Base-by-base conservation (phyloP, 1,140 invertebrate species). In the Euschistus heros region DNA sequence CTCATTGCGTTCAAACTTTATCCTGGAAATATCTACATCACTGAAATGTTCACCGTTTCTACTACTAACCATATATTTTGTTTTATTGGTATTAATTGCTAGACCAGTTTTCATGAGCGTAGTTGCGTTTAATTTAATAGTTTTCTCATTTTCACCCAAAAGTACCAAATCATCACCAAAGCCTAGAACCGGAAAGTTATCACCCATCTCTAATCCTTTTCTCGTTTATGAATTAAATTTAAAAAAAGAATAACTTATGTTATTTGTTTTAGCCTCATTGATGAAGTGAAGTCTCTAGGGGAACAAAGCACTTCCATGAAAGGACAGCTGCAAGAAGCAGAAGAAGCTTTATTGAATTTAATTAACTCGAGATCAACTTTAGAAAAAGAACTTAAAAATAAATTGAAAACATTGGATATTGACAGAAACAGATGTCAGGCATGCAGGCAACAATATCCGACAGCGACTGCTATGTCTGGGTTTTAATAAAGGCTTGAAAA, bases 301-400 rank as follows among this genome's bases (percentile, higher is more conserved):
- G 84, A 87, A 68, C 82, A 81, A 26, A 80, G 84, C 0, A 81
- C 84, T 0, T 79, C 81, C 10, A 73, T 89, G 65, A 73, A 77
- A 8, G 76, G 77, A 22, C 82, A 85, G 70, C 69, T 87, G 52
- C 76, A 80, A 26, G 75, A 81, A 26, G 80, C 85, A 0, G 83
- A 87, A 68, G 71, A 78, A 1, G 76, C 79, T 0, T 80, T 85
- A 66, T 72, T 75, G 0, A 77, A 80, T 37, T 76, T 89, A 15
- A 79, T 86, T 63, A 80, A 78, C 62, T 77, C 79, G 0, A 78
- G 87, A 66, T 78, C 77, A 3, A 76, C 79, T 1, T 72, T 89
- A 20, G 87, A 89, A 74, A 80, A 82, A 17, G 85, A 89, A 71
- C 84, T 88, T 46, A 82, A 85, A 68, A 77, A 86, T 17, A 89